Evolutionary conservation across 2,797 vertebrate genomes (phyloP).

Genomic region (Heterohyrax brucei): DNA sequence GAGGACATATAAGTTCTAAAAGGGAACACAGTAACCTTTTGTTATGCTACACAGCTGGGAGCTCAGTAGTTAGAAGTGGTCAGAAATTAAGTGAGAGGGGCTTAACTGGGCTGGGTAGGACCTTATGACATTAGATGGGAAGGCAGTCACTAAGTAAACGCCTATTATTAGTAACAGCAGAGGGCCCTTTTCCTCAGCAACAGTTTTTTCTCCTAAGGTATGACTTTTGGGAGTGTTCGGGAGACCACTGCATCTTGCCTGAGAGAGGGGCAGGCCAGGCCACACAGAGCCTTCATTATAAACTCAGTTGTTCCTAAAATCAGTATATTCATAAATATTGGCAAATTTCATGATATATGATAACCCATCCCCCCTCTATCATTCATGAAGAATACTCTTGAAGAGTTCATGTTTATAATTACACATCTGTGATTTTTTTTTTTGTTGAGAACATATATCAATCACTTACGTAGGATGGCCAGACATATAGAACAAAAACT

Average conservation of each 20-base stretch:
- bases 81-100: background rate
- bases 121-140: background rate
- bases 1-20: background rate
- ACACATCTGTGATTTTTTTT: background rate
- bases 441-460: background rate
- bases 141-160: background rate
- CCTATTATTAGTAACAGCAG: background rate
- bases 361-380: fast-evolving
- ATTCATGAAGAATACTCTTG: background rate
- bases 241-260: background rate
- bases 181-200: background rate
- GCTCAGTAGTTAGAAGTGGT: background rate
- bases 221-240: background rate
- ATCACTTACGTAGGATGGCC: background rate
- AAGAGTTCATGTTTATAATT: background rate
- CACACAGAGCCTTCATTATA: background rate
- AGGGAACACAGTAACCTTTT: background rate
- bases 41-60: background rate
- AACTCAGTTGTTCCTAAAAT: background rate
- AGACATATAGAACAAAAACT: background rate
- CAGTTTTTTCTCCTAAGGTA: background rate
- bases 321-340: background rate
- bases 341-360: background rate
- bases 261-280: no score
- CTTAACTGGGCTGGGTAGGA: background rate